phyloP scores from a whole-genome alignment of 2,113 vertebrate species.

The Cynocephalus volans region DNA sequence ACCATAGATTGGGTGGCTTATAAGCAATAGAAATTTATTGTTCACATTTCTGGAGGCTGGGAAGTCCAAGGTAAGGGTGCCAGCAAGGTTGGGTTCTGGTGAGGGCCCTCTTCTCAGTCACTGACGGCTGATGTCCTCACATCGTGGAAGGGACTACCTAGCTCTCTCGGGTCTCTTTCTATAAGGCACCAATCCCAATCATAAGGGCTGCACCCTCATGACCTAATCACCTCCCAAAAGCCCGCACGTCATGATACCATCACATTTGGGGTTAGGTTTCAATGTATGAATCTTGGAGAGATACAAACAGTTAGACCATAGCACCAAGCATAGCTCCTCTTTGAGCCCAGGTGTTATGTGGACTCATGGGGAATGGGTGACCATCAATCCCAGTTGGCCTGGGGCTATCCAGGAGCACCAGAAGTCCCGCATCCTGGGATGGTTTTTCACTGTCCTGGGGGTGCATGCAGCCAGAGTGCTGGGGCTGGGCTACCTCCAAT shows the following conservation, averaged over 20 bases:
- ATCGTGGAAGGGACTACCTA: not conserved
- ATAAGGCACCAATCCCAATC: not conserved
- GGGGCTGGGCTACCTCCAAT: not conserved
- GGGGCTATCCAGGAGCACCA: not conserved
- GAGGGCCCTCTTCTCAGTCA: not conserved
- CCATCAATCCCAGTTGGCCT: accelerated
- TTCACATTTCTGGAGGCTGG: not conserved
- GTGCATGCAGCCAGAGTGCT: not conserved
- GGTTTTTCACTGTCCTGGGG: not conserved
- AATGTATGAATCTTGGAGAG: too few relatives aligned
- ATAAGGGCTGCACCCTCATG: not conserved
- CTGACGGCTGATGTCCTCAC: not conserved
- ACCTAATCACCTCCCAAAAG: not conserved
- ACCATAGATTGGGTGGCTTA: not conserved
- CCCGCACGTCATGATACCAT: not conserved
- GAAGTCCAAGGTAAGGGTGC: not conserved
- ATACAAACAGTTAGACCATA: not conserved
- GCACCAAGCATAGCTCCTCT: not conserved
- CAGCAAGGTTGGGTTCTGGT: not conserved
- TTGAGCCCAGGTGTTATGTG: not conserved
- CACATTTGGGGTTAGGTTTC: not conserved
- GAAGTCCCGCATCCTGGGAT: not conserved
- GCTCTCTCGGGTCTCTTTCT: not conserved
- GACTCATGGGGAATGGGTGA: not conserved
- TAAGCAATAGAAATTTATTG: not conserved